Evolutionary conservation across 2,888 invertebrate genomes (phyloP), one percentile per base, ranked within the genome.

Genomic region (Scaptomyza cyrtandrae): DNA sequence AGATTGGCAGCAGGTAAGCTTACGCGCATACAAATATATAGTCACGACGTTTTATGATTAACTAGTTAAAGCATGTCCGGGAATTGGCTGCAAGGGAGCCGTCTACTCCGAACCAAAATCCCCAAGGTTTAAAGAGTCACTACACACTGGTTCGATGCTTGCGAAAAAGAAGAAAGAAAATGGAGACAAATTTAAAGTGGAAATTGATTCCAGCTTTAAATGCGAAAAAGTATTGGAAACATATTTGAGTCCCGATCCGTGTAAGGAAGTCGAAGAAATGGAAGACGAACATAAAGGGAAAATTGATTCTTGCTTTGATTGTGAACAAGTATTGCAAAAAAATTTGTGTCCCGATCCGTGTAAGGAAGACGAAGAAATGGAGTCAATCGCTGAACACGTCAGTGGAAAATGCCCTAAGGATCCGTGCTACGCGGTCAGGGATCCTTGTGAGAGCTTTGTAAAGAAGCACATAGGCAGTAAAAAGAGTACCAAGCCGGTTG

Each of bases 1-100:
- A 71, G 62, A 63, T 57, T 75, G 43, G 49, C 58, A 6, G 41
- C 41, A n/a, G 78, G 83, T 84, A 75, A 80, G 9, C 0, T 16
- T 4, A 10, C 6, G 11, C n/a, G 14, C 13, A 35, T 35, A 5
- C 3, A 7, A 10, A 6, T 14, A 11, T 5, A 5, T 9, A 4
- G 2, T 7, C n/a, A 24, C 7, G 6, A 11, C 3, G 11, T 29
- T 16, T 9, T 48, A 9, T 16, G 13, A 6, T 44, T 39, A 33
- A 35, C 27, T 37, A 10, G 31, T 41, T 11, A 11, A n/a, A 85
- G 82, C 64, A 9, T 65, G 60, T 46, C 41, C 67, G 2, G 55
- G 44, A 52, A 43, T 49, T 46, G 55, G 50, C 11, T 37, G 10
- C 65, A 53, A 6, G 2, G 58, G 16, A 4, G 43, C 35, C 0